Evolutionary conservation across 1,140 invertebrate genomes (phyloP), one percentile per base, ranked within the genome.

Genomic region (Diplogasteroides magnus): DNA sequence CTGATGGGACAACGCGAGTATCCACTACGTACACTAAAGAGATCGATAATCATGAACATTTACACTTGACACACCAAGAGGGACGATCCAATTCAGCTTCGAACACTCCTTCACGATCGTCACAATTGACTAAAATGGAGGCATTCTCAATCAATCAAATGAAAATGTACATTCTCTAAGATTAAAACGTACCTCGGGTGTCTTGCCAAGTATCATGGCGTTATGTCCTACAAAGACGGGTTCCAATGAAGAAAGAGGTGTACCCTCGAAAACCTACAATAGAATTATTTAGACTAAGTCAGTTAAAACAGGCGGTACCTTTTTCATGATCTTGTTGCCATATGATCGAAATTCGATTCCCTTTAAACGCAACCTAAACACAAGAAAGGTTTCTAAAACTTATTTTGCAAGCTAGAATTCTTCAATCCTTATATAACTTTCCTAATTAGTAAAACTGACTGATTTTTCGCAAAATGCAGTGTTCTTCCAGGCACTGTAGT

Each of bases 331-430:
- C 31, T 71, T 67, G 31, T 70, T 67, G 23, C 67, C 68, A 68
- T 78, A 78, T 28, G 57, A 67, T 19, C 69, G 31, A 31, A 76
- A 76, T 28, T 77, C 73, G 13, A 77, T 37, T 19, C 68, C 71
- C 37, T 78, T 76, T 19, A 77, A 25, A 25, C 77, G 60, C 57
- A 77, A 62, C 37, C 75, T 76, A 26, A 70, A 78, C 58, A n/a
- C n/a, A n/a, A n/a, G n/a, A n/a, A n/a, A n/a, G n/a, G n/a, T n/a
- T n/a, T n/a, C n/a, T n/a, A n/a, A n/a, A n/a, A n/a, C n/a, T n/a
- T n/a, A n/a, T n/a, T n/a, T n/a, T n/a, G n/a, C n/a, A n/a, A n/a
- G n/a, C n/a, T n/a, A n/a, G n/a, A n/a, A n/a, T n/a, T n/a, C n/a
- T n/a, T n/a, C n/a, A 31, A 14, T 13, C 13, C 56, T 32, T 1